Base-by-base conservation (phyloP, 1,140 invertebrate genomes). In the Cotesia chilonis region DNA sequence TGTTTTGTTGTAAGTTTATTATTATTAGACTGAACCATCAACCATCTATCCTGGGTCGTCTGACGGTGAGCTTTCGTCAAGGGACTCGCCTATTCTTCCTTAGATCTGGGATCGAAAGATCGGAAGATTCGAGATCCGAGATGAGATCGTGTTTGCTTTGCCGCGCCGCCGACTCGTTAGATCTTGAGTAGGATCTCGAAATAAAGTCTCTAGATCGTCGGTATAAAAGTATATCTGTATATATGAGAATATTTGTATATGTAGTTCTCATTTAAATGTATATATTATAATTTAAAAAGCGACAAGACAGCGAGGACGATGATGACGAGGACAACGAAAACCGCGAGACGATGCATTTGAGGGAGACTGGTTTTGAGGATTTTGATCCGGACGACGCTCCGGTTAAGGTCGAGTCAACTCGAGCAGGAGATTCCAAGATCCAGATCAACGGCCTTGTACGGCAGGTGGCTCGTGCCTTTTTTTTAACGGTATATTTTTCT, bases 371-470 rank as follows among this genome's bases (percentile, higher is more conserved):
- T 20, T 47, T 47, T 63, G 60, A 51, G 38, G 38, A 65, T 65
- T 65, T 65, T 65, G 51, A 55, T 65, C 41, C 63, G 65, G 54
- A 28, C 70, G 36, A 67, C 38, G 35, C 70, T 54, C 35, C 76
- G 79, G 75, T 83, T 82, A 83, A 80, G 81, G 78, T 72, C 76
- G 76, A 82, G 75, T 76, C 80, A 81, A 77, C 78, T 9, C 10
- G 41, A 57, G 17, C 9, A 36, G 35, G 36, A 63, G 68, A 70
- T 70, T 38, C 55, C 70, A 70, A 75, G 72, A 75, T 80, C 76
- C 64, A 73, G 79, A 81, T 78, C 78, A 76, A 80, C 82, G 81
- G 77, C 83, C 83, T 84, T 85, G 83, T 84, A 85, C 83, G 83
- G 83, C 83, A 84, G 83, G 83, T 84, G 83, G 80, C 79, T 81